Evolutionary conservation across 2,113 vertebrate genomes (phyloP), one percentile per base, ranked within the genome.

Genomic region (Esox niger): DNA sequence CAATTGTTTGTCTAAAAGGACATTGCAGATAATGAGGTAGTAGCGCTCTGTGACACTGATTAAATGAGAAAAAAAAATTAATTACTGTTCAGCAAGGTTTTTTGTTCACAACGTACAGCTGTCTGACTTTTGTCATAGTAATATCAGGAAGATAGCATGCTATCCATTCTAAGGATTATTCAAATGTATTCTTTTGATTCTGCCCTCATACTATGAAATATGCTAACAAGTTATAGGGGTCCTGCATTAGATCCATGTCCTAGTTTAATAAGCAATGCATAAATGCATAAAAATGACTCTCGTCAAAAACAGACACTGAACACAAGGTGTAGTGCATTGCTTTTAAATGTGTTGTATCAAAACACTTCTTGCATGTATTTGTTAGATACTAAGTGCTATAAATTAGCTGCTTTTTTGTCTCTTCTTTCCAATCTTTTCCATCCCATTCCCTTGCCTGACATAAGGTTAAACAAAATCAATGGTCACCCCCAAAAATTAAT

Each of bases 381-480:
- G 38, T 43, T 43, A 43, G 49, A 54, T 0, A 54, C n/a, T n/a
- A n/a, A n/a, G n/a, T n/a, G n/a, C n/a, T n/a, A n/a, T n/a, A 57
- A 27, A 67, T 54, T 2, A 9, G 49, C 70, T 74, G 60, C 64
- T 79, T 78, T 69, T 29, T 67, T 68, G 26, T 59, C 13, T 43
- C 30, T 32, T 49, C 15, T 29, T 17, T 55, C 17, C 60, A 23
- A 59, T 83, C 58, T 61, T 29, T 49, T 77, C 65, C 64, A 27
- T 47, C 69, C 82, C 23, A 15, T 70, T 75, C 78, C 49, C 52
- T 38, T 46, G 63, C 52, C 73, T 61, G 72, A 87, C 82, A 75
- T 83, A 81, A 83, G 69, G 74, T 83, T 74, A 77, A 68, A 72
- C 66, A n/a, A 77, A 80, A 86, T 88, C 82, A 7, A 86, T 87